Evolutionary conservation across 2,113 vertebrate species (phyloP).

Genomic region (Struthidea cinerea): DNA sequence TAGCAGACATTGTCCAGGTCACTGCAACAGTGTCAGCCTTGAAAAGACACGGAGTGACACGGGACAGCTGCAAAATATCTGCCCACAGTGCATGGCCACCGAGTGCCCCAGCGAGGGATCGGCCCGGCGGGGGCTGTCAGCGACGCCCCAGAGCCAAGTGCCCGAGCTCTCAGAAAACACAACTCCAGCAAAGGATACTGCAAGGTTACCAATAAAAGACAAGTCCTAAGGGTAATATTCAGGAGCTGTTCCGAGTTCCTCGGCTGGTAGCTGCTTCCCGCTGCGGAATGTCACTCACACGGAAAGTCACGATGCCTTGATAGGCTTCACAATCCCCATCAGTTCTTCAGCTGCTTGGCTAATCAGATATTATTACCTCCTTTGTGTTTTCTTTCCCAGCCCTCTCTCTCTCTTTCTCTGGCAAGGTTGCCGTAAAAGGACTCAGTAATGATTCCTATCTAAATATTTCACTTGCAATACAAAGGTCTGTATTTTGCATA

Average conservation of each 20-base stretch:
- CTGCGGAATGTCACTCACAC: constrained; percentile 45
- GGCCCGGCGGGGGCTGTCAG: background rate
- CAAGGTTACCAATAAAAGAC: constrained; percentile 37
- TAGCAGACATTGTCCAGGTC: background rate
- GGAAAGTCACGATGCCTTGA: constrained; percentile 54
- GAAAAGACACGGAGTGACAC: background rate
- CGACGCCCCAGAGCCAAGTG: background rate
- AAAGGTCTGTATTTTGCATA: constrained; percentile 63
- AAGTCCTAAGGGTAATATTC: constrained; percentile 32
- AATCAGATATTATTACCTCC: constrained; percentile 70
- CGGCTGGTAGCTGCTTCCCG: background rate
- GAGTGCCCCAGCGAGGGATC: background rate
- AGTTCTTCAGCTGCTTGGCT: constrained; percentile 68
- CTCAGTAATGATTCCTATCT: constrained; percentile 62
- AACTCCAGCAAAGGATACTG: background rate
- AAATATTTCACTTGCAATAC: constrained; percentile 73
- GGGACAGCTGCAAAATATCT: background rate
- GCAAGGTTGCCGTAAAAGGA: constrained; percentile 64
- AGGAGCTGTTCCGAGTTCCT: background rate
- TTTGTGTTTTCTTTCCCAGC: constrained; percentile 58
- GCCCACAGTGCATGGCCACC: rapidly evolving
- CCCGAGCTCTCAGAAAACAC: background rate
- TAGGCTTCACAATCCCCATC: constrained; percentile 66
- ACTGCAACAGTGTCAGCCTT: background rate
- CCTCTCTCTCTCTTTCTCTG: constrained; percentile 44